Percentiles rank a stretch among this genome's conserved stretches.
phyloP scores from a whole-genome alignment of 2,888 invertebrate genomes.

The Autographa pulchrina region DNA sequence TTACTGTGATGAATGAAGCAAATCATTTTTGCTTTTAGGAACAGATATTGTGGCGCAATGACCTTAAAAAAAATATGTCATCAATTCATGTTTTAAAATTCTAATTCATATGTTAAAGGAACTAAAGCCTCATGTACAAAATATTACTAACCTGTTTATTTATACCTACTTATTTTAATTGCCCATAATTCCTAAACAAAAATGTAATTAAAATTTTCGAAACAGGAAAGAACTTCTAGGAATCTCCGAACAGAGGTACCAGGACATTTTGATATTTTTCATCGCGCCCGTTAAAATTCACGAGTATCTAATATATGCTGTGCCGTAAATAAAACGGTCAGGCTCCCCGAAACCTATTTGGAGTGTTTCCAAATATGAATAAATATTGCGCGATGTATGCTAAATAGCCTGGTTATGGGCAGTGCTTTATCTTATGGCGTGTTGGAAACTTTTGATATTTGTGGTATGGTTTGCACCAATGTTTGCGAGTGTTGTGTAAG shows the following conservation, averaged over 20 bases:
- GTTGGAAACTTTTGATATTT: constrained; percentile 42
- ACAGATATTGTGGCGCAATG: too few relatives aligned
- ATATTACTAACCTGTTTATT: too few relatives aligned
- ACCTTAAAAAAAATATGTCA: too few relatives aligned
- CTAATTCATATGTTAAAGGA: too few relatives aligned
- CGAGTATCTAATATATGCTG: constrained; percentile 73
- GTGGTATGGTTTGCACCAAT: constrained; percentile 32
- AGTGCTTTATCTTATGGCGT: constrained; percentile 43
- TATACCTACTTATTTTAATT: too few relatives aligned
- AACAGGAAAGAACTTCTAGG: constrained; percentile 20
- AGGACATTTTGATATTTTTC: constrained; percentile 60
- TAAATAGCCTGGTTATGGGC: constrained; percentile 53
- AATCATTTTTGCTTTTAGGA: too few relatives aligned
- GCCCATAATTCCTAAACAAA: too few relatives aligned
- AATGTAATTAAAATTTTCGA: neutral
- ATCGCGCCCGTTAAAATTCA: constrained; percentile 69
- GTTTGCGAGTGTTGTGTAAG: constrained; percentile 19
- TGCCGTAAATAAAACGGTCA: constrained; percentile 74
- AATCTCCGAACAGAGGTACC: constrained; percentile 12
- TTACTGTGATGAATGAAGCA: too few relatives aligned
- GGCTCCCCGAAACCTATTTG: constrained; percentile 77
- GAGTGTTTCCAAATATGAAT: constrained; percentile 81
- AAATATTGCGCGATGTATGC: constrained; percentile 68
- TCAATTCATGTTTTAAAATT: too few relatives aligned
- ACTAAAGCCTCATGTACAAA: too few relatives aligned